Conservation (phyloP, 2,797 vertebrate genomes). For the Ptychadena robeensis region DNA sequence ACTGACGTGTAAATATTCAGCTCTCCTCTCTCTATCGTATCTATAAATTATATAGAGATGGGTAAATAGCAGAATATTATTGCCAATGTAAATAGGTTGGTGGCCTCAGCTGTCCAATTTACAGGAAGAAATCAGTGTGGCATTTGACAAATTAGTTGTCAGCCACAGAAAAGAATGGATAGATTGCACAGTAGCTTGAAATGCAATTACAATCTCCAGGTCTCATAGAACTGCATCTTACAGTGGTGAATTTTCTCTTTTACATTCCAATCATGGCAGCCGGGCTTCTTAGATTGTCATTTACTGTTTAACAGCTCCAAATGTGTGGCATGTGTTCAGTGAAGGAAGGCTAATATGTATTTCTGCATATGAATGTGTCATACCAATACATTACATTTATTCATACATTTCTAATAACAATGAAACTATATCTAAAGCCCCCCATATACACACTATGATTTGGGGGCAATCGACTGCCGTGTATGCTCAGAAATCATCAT, state of each 20-base stretch:
- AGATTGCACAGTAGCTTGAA: constrained; percentile 55
- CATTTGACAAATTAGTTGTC: constrained; percentile 62
- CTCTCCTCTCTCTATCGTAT: background rate
- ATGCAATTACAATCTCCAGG: constrained; percentile 52
- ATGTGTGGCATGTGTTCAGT: background rate
- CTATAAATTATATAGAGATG: constrained; percentile 42
- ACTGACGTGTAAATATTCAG: constrained; percentile 27
- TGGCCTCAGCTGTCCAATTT: constrained; percentile 59
- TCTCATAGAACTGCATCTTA: constrained; percentile 45
- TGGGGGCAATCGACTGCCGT: too few relatives aligned
- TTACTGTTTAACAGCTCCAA: constrained; percentile 27
- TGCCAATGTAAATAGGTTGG: constrained; percentile 49
- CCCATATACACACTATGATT: too few relatives aligned
- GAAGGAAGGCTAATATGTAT: background rate
- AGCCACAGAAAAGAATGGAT: constrained; percentile 54
- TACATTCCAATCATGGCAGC: constrained; percentile 51
- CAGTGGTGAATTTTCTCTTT: constrained; percentile 36
- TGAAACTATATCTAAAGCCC: too few relatives aligned
- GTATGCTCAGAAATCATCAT: too few relatives aligned
- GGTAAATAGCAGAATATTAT: constrained; percentile 32
- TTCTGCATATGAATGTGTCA: background rate
- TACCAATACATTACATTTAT: background rate
- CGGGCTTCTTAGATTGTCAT: constrained; percentile 39
- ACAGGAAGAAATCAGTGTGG: constrained; percentile 55
- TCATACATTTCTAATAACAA: background rate